Conservation (phyloP, 1,140 invertebrate species). For the Pemphigus obesinymphae region DNA sequence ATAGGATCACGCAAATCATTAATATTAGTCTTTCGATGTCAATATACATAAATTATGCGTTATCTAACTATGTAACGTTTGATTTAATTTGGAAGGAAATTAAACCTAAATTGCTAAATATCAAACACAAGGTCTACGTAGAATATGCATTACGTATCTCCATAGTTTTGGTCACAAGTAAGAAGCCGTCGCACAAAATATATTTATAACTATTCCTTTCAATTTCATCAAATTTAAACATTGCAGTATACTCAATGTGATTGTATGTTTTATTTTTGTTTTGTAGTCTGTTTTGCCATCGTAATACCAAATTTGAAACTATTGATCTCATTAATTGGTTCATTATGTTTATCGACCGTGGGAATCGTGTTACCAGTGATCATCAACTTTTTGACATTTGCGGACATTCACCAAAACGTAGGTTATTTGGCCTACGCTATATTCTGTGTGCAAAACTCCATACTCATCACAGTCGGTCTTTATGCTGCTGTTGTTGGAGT, state of each 20-base stretch:
- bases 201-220: constrained; percentile 22
- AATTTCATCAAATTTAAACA: no score
- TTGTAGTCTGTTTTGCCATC: constrained; percentile 70
- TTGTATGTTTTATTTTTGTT: constrained; percentile 1
- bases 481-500: no score
- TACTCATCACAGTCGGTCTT: no score
- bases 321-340: constrained; percentile 80
- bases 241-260: no score
- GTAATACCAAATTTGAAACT: constrained; percentile 74
- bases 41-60: constrained; percentile 57
- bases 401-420: no score
- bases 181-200: constrained; percentile 25
- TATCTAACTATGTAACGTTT: constrained; percentile 63
- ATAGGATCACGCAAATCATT: constrained; percentile 54
- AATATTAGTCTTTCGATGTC: constrained; percentile 56
- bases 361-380: constrained; percentile 78
- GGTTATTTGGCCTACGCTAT: no score
- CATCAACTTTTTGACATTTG: constrained; percentile 65
- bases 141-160: constrained; percentile 32
- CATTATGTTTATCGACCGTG: constrained; percentile 74
- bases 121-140: background rate
- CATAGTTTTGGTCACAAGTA: constrained; percentile 29
- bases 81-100: constrained; percentile 55
- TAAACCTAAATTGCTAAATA: background rate
- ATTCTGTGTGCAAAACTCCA: no score